Conservation (phyloP, 1,140 invertebrate species). For the Trinorchestia longiramus region DNA sequence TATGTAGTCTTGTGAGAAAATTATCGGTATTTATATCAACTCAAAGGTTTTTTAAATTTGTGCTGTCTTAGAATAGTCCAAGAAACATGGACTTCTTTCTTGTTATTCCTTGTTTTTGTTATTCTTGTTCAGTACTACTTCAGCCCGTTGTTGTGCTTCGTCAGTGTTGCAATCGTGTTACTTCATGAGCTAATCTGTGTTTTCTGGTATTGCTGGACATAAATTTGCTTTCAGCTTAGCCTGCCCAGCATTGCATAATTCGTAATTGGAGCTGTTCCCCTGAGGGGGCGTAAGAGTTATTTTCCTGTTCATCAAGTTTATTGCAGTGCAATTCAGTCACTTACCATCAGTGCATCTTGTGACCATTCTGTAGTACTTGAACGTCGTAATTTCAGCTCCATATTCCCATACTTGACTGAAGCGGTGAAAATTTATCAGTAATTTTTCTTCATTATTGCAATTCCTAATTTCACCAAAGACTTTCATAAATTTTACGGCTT, state of each 20-base stretch:
- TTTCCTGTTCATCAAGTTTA: not conserved
- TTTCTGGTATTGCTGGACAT: not conserved
- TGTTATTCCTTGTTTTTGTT: not conserved
- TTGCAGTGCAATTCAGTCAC: not conserved
- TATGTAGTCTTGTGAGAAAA: too few relatives aligned
- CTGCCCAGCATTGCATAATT: not conserved
- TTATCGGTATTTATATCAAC: too few relatives aligned
- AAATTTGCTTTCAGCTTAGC: not conserved
- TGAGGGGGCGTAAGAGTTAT: not conserved
- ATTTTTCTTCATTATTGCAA: too few relatives aligned
- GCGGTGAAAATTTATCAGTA: too few relatives aligned
- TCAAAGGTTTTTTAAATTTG: not conserved
- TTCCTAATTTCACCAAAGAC: too few relatives aligned
- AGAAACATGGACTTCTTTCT: not conserved
- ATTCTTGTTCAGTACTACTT: not conserved
- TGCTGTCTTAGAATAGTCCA: not conserved
- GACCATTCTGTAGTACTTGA: not conserved
- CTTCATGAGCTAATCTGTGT: not conserved
- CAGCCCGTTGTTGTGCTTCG: not conserved
- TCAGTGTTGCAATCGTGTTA: not conserved
- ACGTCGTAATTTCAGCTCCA: not conserved
- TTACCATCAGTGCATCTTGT: not conserved
- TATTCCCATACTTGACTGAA: not conserved
- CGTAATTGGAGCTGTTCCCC: not conserved
- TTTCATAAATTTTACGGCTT: too few relatives aligned